phyloP scores from a whole-genome alignment of 2,888 invertebrate genomes.

The Cephus rjabovi region DNA sequence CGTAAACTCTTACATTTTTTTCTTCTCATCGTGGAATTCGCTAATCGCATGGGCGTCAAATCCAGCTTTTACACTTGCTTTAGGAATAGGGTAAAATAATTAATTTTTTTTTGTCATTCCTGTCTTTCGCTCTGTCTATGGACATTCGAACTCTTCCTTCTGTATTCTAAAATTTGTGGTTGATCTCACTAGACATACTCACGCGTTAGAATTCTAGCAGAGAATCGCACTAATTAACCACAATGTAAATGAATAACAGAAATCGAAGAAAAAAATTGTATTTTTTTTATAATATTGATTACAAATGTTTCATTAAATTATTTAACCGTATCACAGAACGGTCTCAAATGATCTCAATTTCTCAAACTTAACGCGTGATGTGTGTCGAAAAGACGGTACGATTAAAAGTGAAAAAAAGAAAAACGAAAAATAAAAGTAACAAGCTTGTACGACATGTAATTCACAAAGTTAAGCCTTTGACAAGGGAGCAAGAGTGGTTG shows the following conservation, averaged over 20 bases:
- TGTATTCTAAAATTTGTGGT: not conserved
- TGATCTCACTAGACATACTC: not conserved
- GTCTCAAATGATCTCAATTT: not conserved
- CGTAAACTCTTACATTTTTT: not conserved
- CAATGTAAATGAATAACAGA: not conserved
- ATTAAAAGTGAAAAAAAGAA: not conserved
- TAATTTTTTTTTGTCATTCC: not conserved
- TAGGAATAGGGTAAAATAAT: constrained; percentile 15
- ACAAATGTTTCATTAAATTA: not conserved
- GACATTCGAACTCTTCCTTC: not conserved
- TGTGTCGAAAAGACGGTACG: no score
- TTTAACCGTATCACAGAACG: not conserved
- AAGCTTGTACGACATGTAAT: constrained; percentile 40
- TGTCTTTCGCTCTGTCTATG: not conserved
- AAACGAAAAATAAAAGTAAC: not conserved
- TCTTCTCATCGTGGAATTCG: constrained; percentile 15
- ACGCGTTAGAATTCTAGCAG: not conserved
- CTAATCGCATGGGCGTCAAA: constrained; percentile 56
- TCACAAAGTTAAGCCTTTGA: constrained; percentile 63
- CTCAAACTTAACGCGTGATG: not conserved
- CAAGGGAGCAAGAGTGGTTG: constrained; percentile 51
- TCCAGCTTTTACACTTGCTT: constrained; percentile 41
- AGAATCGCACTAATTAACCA: not conserved
- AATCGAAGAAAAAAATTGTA: not conserved
- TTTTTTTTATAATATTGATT: not conserved